Conservation (phyloP, 2,113 vertebrate genomes). For the Varanus salvator region DNA sequence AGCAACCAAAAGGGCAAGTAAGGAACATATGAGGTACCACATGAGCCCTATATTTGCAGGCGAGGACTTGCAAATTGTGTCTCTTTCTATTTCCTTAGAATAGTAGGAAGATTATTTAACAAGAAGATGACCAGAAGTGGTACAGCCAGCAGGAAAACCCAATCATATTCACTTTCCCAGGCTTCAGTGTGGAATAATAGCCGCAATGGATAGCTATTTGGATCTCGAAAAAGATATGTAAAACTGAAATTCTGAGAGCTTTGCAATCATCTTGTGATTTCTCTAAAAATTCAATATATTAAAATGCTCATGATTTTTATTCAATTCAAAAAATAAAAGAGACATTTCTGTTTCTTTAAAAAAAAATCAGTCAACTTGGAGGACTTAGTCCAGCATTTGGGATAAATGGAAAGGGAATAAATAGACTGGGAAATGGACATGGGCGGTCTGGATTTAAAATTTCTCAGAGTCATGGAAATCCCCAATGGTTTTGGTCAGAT, state of each 20-base stretch:
- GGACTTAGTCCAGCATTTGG: neutral
- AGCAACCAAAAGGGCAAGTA: neutral
- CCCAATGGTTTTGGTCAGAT: neutral
- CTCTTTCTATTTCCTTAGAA: neutral
- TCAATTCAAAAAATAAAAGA: neutral
- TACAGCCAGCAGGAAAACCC: neutral
- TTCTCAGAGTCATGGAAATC: neutral
- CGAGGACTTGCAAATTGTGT: neutral
- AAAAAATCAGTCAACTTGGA: neutral
- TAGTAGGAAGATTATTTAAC: neutral
- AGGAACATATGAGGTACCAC: neutral
- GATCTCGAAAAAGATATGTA: neutral
- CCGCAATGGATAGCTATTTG: neutral
- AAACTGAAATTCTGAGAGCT: neutral
- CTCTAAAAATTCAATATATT: neutral
- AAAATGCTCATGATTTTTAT: neutral
- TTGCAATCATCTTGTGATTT: neutral
- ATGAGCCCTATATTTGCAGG: neutral
- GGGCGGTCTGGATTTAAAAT: neutral
- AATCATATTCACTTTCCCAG: neutral
- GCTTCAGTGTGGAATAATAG: neutral
- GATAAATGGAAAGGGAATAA: neutral
- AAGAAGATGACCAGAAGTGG: neutral
- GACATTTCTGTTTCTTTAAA: neutral
- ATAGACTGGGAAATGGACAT: neutral